Base-by-base conservation (phyloP, 2,888 invertebrate species). In the Sinotaia quadrata region DNA sequence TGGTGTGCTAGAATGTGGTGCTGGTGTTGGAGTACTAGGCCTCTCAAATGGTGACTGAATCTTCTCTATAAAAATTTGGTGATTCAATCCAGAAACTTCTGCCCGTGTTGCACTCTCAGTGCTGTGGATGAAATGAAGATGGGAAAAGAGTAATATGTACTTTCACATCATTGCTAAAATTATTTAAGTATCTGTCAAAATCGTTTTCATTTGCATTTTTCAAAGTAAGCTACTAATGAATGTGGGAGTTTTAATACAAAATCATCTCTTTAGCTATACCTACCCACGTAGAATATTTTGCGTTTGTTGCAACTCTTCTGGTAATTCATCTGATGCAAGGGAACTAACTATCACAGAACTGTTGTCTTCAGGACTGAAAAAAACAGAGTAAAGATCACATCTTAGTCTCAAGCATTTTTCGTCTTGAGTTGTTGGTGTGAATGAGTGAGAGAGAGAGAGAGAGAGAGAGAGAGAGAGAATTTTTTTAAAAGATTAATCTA, bases 261-360 rank as follows among this genome's bases (percentile, higher is more conserved):
- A n/a, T n/a, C n/a, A n/a, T n/a, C n/a, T n/a, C n/a, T n/a, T n/a
- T n/a, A 51, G 12, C 12, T 10, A 21, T 8, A 68, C 61, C 56
- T 52, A 76, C 76, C 71, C 67, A 67, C 70, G 70, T 18, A 75
- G 61, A 21, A 59, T 61, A 36, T 70, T 68, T 24, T 76, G 69
- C 10, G 78, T 75, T 8, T 74, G 74, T 58, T 77, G 77, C 62
- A 80, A 51, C 18, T 81, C 78, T n/a, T 67, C 76, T 44, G 78
- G 78, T 68, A 78, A 72, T 56, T 81, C 84, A 67, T 84, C 82
- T 37, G 78, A 75, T 24, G 77, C 82, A 33, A 83, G 76, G 67
- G 84, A 82, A 69, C 84, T 84, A 44, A 83, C 81, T 60, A 79
- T 80, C 18, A 81, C 58, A 31, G 83, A 83, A 67, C 82, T 82